Evolutionary conservation across 2,113 vertebrate species (phyloP).

Genomic region (Austrofundulus limnaeus): DNA sequence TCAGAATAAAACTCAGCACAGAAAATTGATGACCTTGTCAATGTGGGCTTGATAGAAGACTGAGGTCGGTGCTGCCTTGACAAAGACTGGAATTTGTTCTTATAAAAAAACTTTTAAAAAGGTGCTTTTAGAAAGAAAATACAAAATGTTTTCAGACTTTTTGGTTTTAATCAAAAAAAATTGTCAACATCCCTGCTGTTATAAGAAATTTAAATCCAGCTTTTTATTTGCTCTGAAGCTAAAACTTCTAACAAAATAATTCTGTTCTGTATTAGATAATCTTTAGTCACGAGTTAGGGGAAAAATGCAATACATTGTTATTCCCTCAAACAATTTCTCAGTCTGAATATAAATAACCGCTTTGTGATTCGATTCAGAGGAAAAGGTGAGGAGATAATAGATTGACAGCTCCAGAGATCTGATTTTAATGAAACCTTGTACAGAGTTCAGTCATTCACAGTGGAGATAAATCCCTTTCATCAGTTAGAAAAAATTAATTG

Average conservation of each 20-base stretch:
- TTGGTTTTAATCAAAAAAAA: neutral
- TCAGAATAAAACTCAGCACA: neutral
- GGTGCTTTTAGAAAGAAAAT: constrained; percentile 3
- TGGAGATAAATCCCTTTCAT: constrained; percentile 1
- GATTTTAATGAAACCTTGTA: too few relatives aligned
- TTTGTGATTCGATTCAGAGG: constrained; percentile 1
- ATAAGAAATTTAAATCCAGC: neutral
- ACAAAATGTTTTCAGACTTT: neutral
- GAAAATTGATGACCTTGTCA: constrained; percentile 12
- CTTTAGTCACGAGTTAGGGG: constrained; percentile 19
- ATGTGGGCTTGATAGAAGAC: constrained; percentile 16
- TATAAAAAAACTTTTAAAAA: neutral
- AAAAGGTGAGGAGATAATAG: neutral
- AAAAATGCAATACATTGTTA: constrained; percentile 12
- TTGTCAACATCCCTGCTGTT: neutral
- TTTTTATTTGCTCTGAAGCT: neutral
- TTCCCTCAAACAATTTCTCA: constrained; percentile 19
- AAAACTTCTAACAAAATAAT: neutral
- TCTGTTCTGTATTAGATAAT: neutral
- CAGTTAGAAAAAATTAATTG: neutral
- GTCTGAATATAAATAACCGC: constrained; percentile 11
- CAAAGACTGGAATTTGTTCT: neutral
- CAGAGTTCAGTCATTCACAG: neutral
- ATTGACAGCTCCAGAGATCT: neutral
- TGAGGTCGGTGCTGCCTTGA: neutral